Base-by-base conservation (phyloP, 2,888 invertebrate genomes). In the Drosophila vallismaia region DNA sequence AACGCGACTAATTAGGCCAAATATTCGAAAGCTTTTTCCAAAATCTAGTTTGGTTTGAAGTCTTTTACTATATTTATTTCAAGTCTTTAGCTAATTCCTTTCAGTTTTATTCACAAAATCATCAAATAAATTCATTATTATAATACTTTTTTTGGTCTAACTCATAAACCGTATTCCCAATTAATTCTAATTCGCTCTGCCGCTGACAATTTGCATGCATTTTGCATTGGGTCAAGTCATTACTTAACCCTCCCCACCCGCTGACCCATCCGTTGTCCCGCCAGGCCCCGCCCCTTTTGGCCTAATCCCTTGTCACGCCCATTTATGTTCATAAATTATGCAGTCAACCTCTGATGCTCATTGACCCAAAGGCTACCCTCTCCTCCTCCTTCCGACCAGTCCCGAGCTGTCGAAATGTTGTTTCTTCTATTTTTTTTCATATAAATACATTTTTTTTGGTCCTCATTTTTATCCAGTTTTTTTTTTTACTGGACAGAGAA, bases 251-350 rank as follows among this genome's bases (percentile, higher is more conserved):
- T 54, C 3, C 31, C 2, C 19, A 1, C 40, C 8, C n/a, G 6
- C 33, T 0, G 12, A 36, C 36, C 36, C n/a, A 5, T 14, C 14
- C 14, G 33, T 10, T n/a, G 33, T 10, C 33, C 36, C 2, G n/a
- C n/a, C 36, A 12, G 36, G n/a, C 5, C 36, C 3, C 6, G n/a
- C 24, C 50, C 29, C n/a, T 28, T n/a, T 5, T 7, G 36, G 7
- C 44, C 64, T 52, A 63, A 53, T 53, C 70, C 62, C 70, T 45
- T 66, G 70, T 69, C 70, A 69, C 70, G 70, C 66, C 68, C 55
- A 73, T 77, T 79, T 77, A 77, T 72, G 75, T 59, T 68, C 70
- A 75, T 81, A 77, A 81, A 81, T 81, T 84, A 81, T 77, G 79
- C 79, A 79, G 75, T 49, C 70, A 54, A 68, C 74, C 48, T 55